Evolutionary conservation across 2,888 invertebrate genomes (phyloP).

Genomic region (Ditylenchus weischeri): DNA sequence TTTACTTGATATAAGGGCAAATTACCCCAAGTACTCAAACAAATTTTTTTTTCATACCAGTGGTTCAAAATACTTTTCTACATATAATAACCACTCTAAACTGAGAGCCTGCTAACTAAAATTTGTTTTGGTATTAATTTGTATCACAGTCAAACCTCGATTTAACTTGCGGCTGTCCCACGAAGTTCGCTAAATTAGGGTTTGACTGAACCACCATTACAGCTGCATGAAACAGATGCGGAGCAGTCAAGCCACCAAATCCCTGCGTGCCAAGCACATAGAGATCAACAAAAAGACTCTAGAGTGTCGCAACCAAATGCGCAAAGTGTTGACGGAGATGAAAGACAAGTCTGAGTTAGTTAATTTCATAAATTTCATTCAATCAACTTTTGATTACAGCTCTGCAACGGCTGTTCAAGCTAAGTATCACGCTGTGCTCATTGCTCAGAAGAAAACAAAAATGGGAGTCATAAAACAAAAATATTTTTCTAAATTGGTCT

Average conservation of each 20-base stretch:
- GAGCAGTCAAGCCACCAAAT: conserved; percentile 23
- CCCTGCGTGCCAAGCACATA: conserved; percentile 33
- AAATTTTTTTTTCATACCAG: too few species aligned
- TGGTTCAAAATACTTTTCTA: too few species aligned
- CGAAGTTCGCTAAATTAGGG: neutral
- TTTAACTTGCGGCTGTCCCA: conserved; percentile 9
- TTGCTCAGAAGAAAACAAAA: conserved; percentile 3
- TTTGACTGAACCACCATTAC: conserved; percentile 4
- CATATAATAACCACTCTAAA: too few species aligned
- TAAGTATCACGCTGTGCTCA: conserved; percentile 4
- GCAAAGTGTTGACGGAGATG: conserved; percentile 2
- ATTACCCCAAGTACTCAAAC: too few species aligned
- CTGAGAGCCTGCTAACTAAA: too few species aligned
- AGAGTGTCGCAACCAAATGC: conserved; percentile 28
- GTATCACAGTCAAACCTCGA: too few species aligned
- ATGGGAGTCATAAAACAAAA: conserved; percentile 1
- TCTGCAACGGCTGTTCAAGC: neutral
- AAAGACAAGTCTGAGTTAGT: neutral
- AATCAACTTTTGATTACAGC: neutral
- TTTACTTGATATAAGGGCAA: too few species aligned
- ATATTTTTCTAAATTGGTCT: conserved; percentile 1
- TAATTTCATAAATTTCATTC: neutral
- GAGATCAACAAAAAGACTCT: conserved; percentile 31
- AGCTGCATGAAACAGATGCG: conserved; percentile 27
- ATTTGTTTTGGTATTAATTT: too few species aligned